phyloP scores from a whole-genome alignment of 2,888 invertebrate genomes.

The Dioctria rufipes region DNA sequence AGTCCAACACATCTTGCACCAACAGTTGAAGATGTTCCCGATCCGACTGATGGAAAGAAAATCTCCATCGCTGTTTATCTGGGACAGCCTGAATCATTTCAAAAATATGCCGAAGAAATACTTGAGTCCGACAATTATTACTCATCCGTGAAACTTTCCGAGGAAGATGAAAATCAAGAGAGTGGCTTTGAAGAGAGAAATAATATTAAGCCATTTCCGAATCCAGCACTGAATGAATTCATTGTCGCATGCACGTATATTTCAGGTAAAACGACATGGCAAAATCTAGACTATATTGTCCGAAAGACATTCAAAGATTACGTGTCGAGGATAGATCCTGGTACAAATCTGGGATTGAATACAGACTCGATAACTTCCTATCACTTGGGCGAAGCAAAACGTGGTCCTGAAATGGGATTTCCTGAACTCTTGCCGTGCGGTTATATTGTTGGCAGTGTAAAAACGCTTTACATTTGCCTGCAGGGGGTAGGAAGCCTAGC shows the following conservation, averaged over 20 bases:
- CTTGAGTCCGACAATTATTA: constrained; percentile 78
- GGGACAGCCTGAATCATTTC: constrained; percentile 86
- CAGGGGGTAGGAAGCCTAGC: constrained; percentile 89
- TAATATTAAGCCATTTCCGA: constrained; percentile 74
- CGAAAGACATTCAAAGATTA: constrained; percentile 96
- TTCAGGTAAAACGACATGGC: constrained; percentile 95
- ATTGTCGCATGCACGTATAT: constrained; percentile 91
- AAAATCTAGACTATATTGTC: constrained; percentile 92
- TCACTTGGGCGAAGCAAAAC: constrained; percentile 90
- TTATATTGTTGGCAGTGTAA: constrained; percentile 90
- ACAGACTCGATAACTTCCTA: constrained; percentile 94
- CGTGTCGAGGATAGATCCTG: constrained; percentile 92
- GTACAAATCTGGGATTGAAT: constrained; percentile 86
- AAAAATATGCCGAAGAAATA: constrained; percentile 79
- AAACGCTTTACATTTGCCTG: constrained; percentile 90
- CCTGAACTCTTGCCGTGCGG: constrained; percentile 95
- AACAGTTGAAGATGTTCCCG: constrained; percentile 75
- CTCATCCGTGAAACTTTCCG: constrained; percentile 70
- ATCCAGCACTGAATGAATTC: constrained; percentile 80
- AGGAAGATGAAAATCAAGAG: constrained; percentile 57
- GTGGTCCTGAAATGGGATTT: constrained; percentile 84
- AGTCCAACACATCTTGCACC: constrained; percentile 67
- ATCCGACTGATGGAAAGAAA: constrained; percentile 87
- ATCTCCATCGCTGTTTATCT: constrained; percentile 91
- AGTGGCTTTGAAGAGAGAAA: constrained; percentile 63